These are phyloP conservation scores for Babylonia areolata DNA, from an alignment of 1,140 invertebrate genomes.

Conservation along the genomic window DNA sequence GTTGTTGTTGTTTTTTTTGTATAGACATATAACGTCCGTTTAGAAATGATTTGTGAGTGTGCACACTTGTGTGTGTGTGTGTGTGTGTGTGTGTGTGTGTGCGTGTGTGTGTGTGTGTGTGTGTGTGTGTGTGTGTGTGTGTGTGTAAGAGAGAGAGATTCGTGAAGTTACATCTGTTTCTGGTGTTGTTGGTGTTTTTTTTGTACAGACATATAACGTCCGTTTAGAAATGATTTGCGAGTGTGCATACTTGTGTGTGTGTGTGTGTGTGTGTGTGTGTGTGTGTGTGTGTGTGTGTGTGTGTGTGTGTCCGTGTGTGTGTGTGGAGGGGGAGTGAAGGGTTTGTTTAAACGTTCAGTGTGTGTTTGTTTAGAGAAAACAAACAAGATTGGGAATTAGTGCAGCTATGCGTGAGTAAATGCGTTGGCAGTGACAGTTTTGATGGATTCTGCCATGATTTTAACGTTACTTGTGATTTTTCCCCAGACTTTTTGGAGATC, in stretches of 20 bases:
- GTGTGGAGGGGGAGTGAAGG: not conserved
- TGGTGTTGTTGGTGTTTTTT: not conserved
- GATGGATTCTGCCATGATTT: too few species aligned
- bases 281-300: conserved; percentile 19
- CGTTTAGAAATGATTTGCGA: not conserved
- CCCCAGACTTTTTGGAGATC: not conserved
- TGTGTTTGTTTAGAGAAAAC: not conserved
- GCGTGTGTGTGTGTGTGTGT: too few species aligned
- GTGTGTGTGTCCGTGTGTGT: not conserved
- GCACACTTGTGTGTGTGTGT: not conserved
- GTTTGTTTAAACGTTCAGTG: not conserved
- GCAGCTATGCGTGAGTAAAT: not conserved
- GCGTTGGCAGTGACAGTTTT: too few species aligned
- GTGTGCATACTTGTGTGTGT: not conserved
- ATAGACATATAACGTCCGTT: not conserved
- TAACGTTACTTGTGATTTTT: not conserved
- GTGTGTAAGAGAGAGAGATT: not conserved
- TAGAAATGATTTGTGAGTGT: not conserved
- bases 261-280: conserved; percentile 2
- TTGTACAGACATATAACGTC: not conserved
- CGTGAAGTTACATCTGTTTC: not conserved
- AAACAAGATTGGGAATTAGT: not conserved
- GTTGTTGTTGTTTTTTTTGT: not conserved
- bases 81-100: too few species aligned
- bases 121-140: not conserved